Percentiles rank a stretch among this genome's conserved stretches.
Evolutionary conservation across 2,797 vertebrate species (phyloP).

Genomic region (Apogon talboti): DNA sequence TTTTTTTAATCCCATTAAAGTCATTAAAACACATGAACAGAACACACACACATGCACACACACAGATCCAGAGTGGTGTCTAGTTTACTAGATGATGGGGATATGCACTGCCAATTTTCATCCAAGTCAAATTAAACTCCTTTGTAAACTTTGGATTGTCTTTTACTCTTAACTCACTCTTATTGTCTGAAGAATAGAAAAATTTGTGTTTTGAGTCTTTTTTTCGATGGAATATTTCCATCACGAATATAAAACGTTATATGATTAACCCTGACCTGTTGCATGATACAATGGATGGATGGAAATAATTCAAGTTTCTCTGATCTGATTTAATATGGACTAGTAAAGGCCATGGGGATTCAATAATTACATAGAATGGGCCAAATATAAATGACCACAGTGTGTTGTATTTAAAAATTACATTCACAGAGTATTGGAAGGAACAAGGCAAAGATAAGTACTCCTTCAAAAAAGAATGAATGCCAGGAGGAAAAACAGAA

Average conservation of each 20-base stretch:
- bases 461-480: not conserved
- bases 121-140: constrained; percentile 61
- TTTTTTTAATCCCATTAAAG: constrained; percentile 28
- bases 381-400: constrained; percentile 16
- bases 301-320: not conserved
- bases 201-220: not conserved
- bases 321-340: constrained; percentile 40
- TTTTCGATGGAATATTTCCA: not conserved
- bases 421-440: constrained; percentile 28
- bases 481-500: not conserved
- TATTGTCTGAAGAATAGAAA: not conserved
- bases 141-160: constrained; percentile 47
- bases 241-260: constrained; percentile 10
- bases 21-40: constrained; percentile 42
- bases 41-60: constrained; percentile 6
- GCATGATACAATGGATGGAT: not conserved
- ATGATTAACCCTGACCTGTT: constrained; percentile 1
- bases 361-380: constrained; percentile 55
- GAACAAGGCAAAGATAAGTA: not conserved
- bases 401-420: constrained; percentile 41
- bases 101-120: constrained; percentile 52
- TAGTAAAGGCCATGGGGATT: constrained; percentile 13
- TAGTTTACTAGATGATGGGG: constrained; percentile 37
- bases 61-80: constrained; percentile 19
- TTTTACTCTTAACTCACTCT: constrained; percentile 46